These are phyloP conservation scores for Henicopernis longicauda DNA, from an alignment of 2,113 vertebrate species.

Conservation along the genomic window DNA sequence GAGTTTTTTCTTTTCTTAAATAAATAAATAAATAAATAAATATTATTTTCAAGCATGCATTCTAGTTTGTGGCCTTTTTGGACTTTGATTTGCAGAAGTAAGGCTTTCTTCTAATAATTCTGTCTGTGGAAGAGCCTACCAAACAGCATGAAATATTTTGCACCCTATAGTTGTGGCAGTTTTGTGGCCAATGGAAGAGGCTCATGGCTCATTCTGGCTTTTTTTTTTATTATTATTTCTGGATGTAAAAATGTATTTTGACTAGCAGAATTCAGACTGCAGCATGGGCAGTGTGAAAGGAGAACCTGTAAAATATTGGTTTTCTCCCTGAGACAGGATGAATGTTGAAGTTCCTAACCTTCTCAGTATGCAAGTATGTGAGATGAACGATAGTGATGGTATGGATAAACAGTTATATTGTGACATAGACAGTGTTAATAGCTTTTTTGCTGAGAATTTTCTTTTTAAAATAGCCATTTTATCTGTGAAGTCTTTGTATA, in stretches of 20 bases:
- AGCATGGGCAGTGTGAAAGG: neutral
- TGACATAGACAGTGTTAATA: neutral
- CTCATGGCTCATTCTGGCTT: neutral
- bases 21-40: too few species aligned
- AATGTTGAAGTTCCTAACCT: neutral
- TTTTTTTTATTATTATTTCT: neutral
- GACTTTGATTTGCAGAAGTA: neutral
- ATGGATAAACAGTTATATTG: neutral
- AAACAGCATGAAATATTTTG: neutral
- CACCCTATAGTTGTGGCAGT: neutral
- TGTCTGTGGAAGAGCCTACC: neutral
- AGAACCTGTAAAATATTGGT: neutral
- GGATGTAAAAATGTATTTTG: neutral
- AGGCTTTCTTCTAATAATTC: neutral
- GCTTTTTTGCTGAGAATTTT: neutral
- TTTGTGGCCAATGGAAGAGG: neutral
- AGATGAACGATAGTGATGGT: neutral
- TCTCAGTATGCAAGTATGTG: neutral
- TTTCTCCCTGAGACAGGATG: neutral
- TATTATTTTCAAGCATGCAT: neutral
- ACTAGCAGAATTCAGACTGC: neutral
- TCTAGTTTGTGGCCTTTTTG: neutral
- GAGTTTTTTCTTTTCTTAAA: too few species aligned
- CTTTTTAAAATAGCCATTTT: neutral
- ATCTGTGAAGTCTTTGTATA: neutral